Evolutionary conservation across 2,888 invertebrate species (phyloP), one percentile per base, ranked within the genome.

Genomic region (Diarsia dahlii): DNA sequence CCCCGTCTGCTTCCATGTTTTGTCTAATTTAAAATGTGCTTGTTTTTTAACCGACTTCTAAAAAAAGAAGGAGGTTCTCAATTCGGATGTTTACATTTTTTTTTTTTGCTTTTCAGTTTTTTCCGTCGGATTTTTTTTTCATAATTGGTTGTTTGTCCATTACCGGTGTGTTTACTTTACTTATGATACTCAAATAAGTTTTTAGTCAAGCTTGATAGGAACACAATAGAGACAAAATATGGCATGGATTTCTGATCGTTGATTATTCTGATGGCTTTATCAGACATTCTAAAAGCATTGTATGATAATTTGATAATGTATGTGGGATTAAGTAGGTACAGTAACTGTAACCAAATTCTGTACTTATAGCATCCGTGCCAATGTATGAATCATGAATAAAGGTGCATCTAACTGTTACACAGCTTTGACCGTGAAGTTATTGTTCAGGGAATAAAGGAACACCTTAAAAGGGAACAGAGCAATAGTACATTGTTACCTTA

Each of bases 201-300:
- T 45, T 39, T 12, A 45, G 4, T 28, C 39, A 52, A 12, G 5
- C 23, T 56, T 56, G 20, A 39, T 48, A 64, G 3, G 20, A n/a
- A 76, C 13, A 46, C 15, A 28, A 18, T 18, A 28, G 18, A 3
- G 6, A 46, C 28, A 62, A 28, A 54, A 18, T 60, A 46, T 13
- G 34, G 23, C 50, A 54, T 45, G 2, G n/a, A 20, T 28, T 48
- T 45, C 3, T 62, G 20, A 54, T 23, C 48, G 45, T 34, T 28
- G 13, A 73, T 80, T 48, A 54, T 63, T 63, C 62, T 39, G 23
- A 46, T 78, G n/a, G 13, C n/a, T 62, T 48, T 63, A 80, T 45
- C 77, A 13, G 56, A 56, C 56, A 66, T 56, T 74, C 66, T 81
- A 64, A 75, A 79, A 74, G 75, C 63, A 81, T 81, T 79, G 56